phyloP scores from a whole-genome alignment of 2,797 vertebrate genomes.

The Pogonophryne albipinna region DNA sequence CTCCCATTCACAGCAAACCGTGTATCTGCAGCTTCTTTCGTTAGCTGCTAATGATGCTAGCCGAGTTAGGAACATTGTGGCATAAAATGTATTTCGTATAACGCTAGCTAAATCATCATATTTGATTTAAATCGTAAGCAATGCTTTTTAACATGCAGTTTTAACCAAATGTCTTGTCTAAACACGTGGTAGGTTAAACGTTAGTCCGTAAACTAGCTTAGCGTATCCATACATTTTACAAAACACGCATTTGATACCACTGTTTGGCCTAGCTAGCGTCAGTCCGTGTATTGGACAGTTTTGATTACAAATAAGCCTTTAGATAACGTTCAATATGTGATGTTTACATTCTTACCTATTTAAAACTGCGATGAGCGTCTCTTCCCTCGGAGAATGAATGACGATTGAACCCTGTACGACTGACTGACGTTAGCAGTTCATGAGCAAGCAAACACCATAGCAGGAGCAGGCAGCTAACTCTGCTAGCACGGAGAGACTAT shows the following conservation, averaged over 20 bases:
- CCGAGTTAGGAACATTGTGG: accelerated
- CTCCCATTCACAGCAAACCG: not conserved
- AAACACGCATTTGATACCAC: not conserved
- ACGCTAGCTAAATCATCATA: accelerated
- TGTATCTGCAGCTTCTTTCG: not conserved
- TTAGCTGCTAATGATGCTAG: not conserved
- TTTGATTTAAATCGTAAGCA: not conserved
- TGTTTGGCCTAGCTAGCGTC: not conserved
- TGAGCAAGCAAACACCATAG: not conserved
- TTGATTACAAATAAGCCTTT: accelerated
- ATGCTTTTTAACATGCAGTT: not conserved
- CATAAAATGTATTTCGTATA: too few relatives aligned
- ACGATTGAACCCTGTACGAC: constrained; percentile 17
- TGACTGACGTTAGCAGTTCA: not conserved
- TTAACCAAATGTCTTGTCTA: accelerated
- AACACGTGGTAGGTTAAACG: not conserved
- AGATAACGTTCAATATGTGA: accelerated
- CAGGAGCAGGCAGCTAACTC: constrained; percentile 15
- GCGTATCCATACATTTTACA: not conserved
- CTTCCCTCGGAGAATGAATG: constrained; percentile 36
- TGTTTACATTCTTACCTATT: constrained; percentile 42
- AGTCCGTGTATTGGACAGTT: accelerated
- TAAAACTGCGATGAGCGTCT: not conserved
- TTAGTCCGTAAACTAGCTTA: not conserved
- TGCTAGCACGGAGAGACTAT: constrained; percentile 7